Conservation (phyloP, 2,888 invertebrate genomes). For the Ormia ochracea region DNA sequence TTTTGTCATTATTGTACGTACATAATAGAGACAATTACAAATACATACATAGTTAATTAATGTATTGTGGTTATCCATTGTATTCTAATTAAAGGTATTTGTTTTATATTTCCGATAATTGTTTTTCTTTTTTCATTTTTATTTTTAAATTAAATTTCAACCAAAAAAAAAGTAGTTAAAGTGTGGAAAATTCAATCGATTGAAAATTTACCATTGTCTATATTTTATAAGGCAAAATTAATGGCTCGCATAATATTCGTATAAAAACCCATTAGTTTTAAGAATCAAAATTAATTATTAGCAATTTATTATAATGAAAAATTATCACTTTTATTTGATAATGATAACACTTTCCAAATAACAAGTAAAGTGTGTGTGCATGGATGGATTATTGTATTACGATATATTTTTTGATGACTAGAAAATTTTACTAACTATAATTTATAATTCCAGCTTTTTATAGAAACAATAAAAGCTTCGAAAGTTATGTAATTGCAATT, state of each 20-base stretch:
- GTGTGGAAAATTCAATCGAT: conserved; percentile 18
- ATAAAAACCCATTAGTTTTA: conserved; percentile 23
- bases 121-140: neutral
- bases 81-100: conserved; percentile 47
- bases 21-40: conserved; percentile 25
- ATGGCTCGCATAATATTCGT: conserved; percentile 20
- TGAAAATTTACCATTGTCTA: neutral
- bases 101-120: conserved; percentile 5
- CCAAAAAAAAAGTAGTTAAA: neutral
- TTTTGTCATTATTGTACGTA: neutral
- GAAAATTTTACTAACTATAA: neutral
- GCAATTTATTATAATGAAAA: conserved; percentile 12
- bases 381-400: conserved; percentile 4
- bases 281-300: conserved; percentile 29
- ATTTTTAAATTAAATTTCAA: too few relatives aligned
- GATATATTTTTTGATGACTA: neutral
- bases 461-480: neutral
- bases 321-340: neutral
- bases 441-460: too few relatives aligned
- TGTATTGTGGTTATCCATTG: conserved; percentile 50
- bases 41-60: conserved; percentile 36
- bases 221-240: conserved; percentile 37
- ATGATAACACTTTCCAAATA: neutral
- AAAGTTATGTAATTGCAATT: too few relatives aligned
- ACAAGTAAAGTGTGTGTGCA: conserved; percentile 4